Evolutionary conservation across 2,888 invertebrate species (phyloP), one percentile per base, ranked within the genome.

Genomic region (Xiphydria camelus): DNA sequence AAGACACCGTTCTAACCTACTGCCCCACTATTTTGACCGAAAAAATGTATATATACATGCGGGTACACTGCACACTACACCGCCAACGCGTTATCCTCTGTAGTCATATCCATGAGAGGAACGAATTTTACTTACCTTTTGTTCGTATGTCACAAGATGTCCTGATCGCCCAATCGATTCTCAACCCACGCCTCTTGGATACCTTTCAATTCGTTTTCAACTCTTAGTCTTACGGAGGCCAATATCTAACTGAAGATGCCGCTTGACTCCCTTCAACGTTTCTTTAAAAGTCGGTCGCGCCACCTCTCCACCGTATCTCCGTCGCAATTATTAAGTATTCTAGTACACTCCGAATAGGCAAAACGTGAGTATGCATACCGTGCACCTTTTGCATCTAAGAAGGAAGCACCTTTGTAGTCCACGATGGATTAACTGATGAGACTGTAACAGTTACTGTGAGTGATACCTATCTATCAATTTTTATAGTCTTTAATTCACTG

Each of bases 211-310:
- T 68, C 56, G 63, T 71, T 70, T 67, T 68, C 57, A 66, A 67
- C 70, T 70, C 70, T 71, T 66, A 66, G 67, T 69, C 71, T 73
- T 68, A 64, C 70, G 69, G 61, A 68, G 73, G 68, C 70, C 72
- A 70, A 73, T 73, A 72, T 68, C 66, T 68, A 69, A 73, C 73
- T 73, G 71, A 71, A 71, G 69, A 72, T 70, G 66, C 68, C 69
- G 62, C 70, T 64, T 63, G 64, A 66, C 66, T 70, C 64, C 55
- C 55, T 54, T 53, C 64, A 54, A 64, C 61, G 59, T 61, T 62
- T 60, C 66, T 64, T 63, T 52, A 64, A 67, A 71, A 71, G 72
- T 71, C 72, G 72, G 72, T 70, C 72, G 36, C 42, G 49, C 63
- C 63, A 66, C 69, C 68, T 62, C 66, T 38, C 55, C 57, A 55